Percentiles rank a stretch among this genome's conserved stretches.
phyloP scores from a whole-genome alignment of 2,888 invertebrate genomes.

The Drosophila helvetica region DNA sequence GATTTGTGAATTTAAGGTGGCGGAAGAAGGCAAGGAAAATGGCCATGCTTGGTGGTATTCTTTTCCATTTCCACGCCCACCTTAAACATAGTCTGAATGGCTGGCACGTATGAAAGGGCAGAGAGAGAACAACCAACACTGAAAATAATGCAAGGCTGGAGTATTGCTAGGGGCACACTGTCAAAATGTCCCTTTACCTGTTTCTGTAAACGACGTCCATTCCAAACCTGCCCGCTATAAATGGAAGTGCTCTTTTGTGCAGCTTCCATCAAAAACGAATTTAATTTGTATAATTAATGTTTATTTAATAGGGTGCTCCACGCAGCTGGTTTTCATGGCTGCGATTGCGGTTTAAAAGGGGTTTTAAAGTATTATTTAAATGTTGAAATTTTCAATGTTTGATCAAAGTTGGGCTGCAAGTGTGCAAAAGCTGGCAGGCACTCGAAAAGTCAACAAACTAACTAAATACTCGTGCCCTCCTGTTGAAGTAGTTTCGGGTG shows the following conservation, averaged over 20 bases:
- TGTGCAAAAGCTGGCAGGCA: conserved; percentile 47
- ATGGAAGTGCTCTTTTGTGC: not conserved
- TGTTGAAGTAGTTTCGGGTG: conserved; percentile 41
- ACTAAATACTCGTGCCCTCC: conserved; percentile 40
- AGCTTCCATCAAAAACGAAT: not conserved
- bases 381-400: conserved; percentile 23
- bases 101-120: too few species aligned
- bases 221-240: too few species aligned
- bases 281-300: not conserved
- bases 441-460: conserved; percentile 47
- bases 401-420: conserved; percentile 41
- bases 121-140: too few species aligned
- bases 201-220: too few species aligned
- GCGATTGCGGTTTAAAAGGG: not conserved
- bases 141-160: too few species aligned
- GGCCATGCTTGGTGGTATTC: too few species aligned
- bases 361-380: conserved; percentile 5
- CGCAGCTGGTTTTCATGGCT: not conserved
- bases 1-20: too few species aligned
- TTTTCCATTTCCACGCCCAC: too few species aligned
- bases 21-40: too few species aligned
- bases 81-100: too few species aligned
- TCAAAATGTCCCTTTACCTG: too few species aligned
- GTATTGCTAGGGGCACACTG: too few species aligned
- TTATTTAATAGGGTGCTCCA: not conserved